Evolutionary conservation across 1,140 invertebrate genomes (phyloP), one percentile per base, ranked within the genome.

Genomic region (Tetraneura akinire): DNA sequence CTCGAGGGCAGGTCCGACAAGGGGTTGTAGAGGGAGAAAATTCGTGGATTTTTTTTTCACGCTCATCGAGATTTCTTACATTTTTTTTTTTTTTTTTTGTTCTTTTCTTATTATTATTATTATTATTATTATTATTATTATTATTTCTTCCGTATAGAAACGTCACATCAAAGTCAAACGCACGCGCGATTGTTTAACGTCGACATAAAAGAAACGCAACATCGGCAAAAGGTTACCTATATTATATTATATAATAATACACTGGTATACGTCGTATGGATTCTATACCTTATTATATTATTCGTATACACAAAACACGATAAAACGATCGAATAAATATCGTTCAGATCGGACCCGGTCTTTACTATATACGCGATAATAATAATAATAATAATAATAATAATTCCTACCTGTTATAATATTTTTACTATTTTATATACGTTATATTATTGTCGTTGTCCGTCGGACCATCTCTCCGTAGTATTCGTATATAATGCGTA

Each of bases 121-220:
- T n/a, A n/a, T n/a, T n/a, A n/a, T n/a, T n/a, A n/a, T n/a, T n/a
- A n/a, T n/a, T n/a, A n/a, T n/a, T n/a, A n/a, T n/a, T n/a, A n/a
- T n/a, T n/a, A n/a, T n/a, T n/a, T n/a, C n/a, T n/a, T n/a, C n/a
- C n/a, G n/a, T 45, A 45, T 32, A 47, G 45, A 70, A 70, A 47
- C 66, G 66, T 70, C 66, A 70, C 66, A 26, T 70, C 66, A 70
- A 68, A 68, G 37, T 68, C 64, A 45, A 45, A 68, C 37, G 45
- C 66, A 49, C 66, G 66, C 66, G 66, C 66, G 29, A 70, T 49
- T 49, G 66, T 70, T 49, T 70, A 64, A 64, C 62, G 62, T 32
- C 32, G 13, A n/a, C 10, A 18, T n/a, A n/a, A n/a, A n/a, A n/a
- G n/a, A n/a, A n/a, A n/a, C n/a, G 32, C 14, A 2, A 8, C 10